phyloP scores from a whole-genome alignment of 2,888 invertebrate genomes.

The Sisyra nigra region DNA sequence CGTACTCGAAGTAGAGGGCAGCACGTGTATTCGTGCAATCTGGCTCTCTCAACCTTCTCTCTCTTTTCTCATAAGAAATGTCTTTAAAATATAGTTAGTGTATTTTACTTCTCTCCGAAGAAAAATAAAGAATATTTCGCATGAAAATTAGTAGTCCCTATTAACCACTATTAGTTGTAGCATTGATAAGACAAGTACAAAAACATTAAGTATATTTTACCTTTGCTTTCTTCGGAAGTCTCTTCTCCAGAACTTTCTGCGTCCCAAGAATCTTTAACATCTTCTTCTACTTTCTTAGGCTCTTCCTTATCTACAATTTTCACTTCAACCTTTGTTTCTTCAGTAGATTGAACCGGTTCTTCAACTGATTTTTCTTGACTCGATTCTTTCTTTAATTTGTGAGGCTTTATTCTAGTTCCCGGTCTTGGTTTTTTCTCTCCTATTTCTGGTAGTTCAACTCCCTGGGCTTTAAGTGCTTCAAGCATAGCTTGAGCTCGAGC shows the following conservation, averaged over 20 bases:
- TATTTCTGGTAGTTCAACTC: slow-evolving; percentile 61
- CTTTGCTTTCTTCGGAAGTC: too few relatives aligned
- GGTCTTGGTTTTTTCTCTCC: slow-evolving; percentile 42
- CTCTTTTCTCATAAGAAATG: too few relatives aligned
- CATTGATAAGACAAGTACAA: too few relatives aligned
- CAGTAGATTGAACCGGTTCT: slow-evolving; percentile 13
- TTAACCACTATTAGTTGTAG: too few relatives aligned
- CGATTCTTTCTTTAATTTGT: slow-evolving; percentile 47
- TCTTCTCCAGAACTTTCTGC: slow-evolving; percentile 50
- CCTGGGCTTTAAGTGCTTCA: slow-evolving; percentile 78
- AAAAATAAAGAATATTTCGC: too few relatives aligned
- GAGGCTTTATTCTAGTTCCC: slow-evolving; percentile 60
- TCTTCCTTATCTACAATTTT: slow-evolving; percentile 20
- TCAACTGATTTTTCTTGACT: slow-evolving; percentile 32
- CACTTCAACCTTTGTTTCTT: slow-evolving; percentile 15
- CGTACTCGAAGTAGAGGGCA: too few relatives aligned
- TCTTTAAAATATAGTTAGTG: too few relatives aligned
- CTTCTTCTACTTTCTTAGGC: slow-evolving; percentile 27
- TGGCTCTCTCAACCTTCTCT: too few relatives aligned
- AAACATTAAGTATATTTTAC: too few relatives aligned
- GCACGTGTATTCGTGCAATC: too few relatives aligned
- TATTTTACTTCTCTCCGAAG: too few relatives aligned
- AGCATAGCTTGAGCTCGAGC: slow-evolving; percentile 79
- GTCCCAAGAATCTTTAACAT: slow-evolving; percentile 77
- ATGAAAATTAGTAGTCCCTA: too few relatives aligned